These are phyloP conservation scores for Sprattus sprattus DNA, from an alignment of 2,113 vertebrate species.

Conservation along the genomic window DNA sequence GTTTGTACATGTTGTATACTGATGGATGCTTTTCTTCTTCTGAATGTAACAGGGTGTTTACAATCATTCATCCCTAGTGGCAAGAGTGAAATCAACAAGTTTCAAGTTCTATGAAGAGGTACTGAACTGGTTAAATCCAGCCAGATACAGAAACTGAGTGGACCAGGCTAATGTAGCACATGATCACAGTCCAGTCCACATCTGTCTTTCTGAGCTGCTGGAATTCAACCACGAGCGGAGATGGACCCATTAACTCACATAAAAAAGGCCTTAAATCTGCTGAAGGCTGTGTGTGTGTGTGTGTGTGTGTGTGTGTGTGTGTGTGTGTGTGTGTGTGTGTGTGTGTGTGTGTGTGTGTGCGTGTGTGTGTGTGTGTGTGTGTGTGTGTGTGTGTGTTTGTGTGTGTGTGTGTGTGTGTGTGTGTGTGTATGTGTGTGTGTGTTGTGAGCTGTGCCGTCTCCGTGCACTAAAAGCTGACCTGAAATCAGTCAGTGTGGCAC, in stretches of 20 bases:
- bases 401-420: too few species aligned
- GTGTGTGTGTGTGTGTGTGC: too few species aligned
- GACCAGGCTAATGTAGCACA: background rate
- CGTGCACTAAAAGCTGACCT: conserved; percentile 16
- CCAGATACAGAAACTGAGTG: background rate
- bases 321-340: too few species aligned
- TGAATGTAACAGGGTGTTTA: too few species aligned
- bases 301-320: too few species aligned
- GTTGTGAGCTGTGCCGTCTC: background rate
- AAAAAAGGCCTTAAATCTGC: background rate
- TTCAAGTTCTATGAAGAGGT: background rate
- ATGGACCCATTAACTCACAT: background rate
- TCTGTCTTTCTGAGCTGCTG: background rate
- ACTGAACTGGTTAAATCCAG: background rate
- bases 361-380: too few species aligned
- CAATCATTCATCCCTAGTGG: background rate
- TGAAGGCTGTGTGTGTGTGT: too few species aligned
- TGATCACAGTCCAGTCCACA: background rate
- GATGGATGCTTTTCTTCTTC: too few species aligned
- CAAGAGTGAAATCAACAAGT: background rate
- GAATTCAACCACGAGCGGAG: background rate
- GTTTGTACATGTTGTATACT: too few species aligned
- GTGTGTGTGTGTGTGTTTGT: too few species aligned
- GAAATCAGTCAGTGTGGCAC: conserved; percentile 25
- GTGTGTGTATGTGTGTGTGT: too few species aligned